Percentiles rank a stretch among this genome's conserved stretches.
Conservation (phyloP, 2,888 invertebrate genomes). For the Nudaria mundana region DNA sequence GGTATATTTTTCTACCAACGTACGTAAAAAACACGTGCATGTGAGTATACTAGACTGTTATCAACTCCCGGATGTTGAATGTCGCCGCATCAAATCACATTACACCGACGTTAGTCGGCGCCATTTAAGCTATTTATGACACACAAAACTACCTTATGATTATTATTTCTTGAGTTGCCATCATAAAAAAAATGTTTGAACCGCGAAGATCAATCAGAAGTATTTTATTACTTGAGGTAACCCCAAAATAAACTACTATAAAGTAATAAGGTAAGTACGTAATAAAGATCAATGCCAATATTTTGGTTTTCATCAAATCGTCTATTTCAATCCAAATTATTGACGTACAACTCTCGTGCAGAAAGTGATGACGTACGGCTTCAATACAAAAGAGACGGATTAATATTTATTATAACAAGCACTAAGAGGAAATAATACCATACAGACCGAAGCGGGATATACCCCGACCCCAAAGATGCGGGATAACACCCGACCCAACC, state of each 20-base stretch:
- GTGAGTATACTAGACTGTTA: conserved; percentile 8
- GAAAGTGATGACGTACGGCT: neutral
- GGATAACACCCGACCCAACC: too few relatives aligned
- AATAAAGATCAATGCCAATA: conserved; percentile 24
- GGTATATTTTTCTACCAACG: neutral
- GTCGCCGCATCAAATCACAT: conserved; percentile 2
- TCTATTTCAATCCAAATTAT: conserved; percentile 7
- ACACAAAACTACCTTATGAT: conserved; percentile 12
- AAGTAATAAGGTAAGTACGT: conserved; percentile 13
- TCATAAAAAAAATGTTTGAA: conserved; percentile 23
- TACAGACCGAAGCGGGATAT: neutral
- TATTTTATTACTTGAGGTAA: conserved; percentile 24
- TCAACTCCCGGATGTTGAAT: conserved; percentile 14
- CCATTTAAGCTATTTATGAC: conserved; percentile 26
- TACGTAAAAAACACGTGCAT: conserved; percentile 1
- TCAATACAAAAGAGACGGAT: neutral
- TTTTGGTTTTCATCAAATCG: conserved; percentile 11
- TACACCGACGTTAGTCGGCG: conserved; percentile 7
- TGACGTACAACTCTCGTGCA: neutral
- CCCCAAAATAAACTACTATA: conserved; percentile 17
- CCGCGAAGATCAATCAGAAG: conserved; percentile 28
- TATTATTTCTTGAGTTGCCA: conserved; percentile 16
- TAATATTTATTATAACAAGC: neutral
- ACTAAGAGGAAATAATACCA: neutral
- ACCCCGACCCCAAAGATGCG: too few relatives aligned